Evolutionary conservation across 2,797 vertebrate genomes (phyloP).

Genomic region (Setipinna tenuifilis): DNA sequence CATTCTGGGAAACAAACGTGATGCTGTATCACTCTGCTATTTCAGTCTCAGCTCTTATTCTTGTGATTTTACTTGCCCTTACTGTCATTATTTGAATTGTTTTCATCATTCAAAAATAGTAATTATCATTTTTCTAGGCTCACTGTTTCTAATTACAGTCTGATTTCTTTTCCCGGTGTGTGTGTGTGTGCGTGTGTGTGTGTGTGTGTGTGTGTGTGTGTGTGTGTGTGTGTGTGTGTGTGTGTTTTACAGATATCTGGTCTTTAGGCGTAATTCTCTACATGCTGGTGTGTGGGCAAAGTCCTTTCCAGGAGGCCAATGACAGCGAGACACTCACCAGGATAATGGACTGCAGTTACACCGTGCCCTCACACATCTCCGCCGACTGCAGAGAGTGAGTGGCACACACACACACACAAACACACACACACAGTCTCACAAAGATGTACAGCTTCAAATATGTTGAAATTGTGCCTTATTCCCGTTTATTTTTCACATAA

Average conservation of each 20-base stretch:
- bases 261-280: slow-evolving; percentile 79
- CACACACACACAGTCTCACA: slow-evolving; percentile 24
- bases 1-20: background rate
- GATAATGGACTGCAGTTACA: slow-evolving; percentile 98
- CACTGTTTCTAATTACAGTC: slow-evolving; percentile 21
- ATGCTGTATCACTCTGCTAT: background rate
- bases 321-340: slow-evolving; percentile 98
- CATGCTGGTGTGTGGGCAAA: slow-evolving; percentile 85
- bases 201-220: too few species aligned
- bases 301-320: slow-evolving; percentile 97
- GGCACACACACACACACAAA: slow-evolving; percentile 22
- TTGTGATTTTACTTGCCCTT: background rate
- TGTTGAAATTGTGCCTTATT: too few species aligned
- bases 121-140: slow-evolving; percentile 26
- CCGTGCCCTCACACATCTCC: slow-evolving; percentile 88
- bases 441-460: background rate
- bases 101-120: too few species aligned
- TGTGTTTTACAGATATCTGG: slow-evolving; percentile 77
- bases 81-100: background rate
- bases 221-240: slow-evolving; percentile 24
- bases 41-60: background rate
- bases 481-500: too few species aligned
- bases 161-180: background rate
- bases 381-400: slow-evolving; percentile 93
- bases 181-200: background rate